phyloP scores from a whole-genome alignment of 2,113 vertebrate species.

The Oxygymnocypris stewartii region DNA sequence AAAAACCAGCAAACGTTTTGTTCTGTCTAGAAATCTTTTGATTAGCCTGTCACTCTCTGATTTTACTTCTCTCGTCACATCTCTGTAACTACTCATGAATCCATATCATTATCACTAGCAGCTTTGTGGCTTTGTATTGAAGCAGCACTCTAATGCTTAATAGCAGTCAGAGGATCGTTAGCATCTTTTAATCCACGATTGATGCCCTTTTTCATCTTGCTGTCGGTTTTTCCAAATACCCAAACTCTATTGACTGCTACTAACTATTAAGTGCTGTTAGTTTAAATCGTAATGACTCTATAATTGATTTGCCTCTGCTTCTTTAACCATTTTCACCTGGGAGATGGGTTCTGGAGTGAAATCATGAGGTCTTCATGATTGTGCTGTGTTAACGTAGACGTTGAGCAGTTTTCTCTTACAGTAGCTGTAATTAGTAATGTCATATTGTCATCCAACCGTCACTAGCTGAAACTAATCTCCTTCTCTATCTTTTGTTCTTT shows the following conservation, averaged over 20 bases:
- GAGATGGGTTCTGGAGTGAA: slow-evolving; percentile 80
- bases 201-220: slow-evolving; percentile 69
- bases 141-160: slow-evolving; percentile 89
- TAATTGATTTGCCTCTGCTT: slow-evolving; percentile 68
- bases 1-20: slow-evolving; percentile 59
- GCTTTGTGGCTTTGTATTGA: slow-evolving; percentile 88
- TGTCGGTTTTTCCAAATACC: slow-evolving; percentile 72
- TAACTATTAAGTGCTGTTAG: slow-evolving; percentile 84
- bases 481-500: slow-evolving; percentile 95
- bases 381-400: slow-evolving; percentile 82
- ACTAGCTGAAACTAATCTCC: slow-evolving; percentile 99
- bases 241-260: slow-evolving; percentile 86
- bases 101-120: slow-evolving; percentile 89
- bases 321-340: slow-evolving; percentile 85
- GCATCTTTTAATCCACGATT: slow-evolving; percentile 59
- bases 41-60: slow-evolving; percentile 64
- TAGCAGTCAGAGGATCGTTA: slow-evolving; percentile 85
- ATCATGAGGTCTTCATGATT: slow-evolving; percentile 80
- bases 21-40: slow-evolving; percentile 34
- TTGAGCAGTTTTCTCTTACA: slow-evolving; percentile 84
- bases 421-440: slow-evolving; percentile 95
- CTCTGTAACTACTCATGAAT: slow-evolving; percentile 93
- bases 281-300: slow-evolving; percentile 69
- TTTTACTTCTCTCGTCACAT: slow-evolving; percentile 73
- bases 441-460: slow-evolving; percentile 99